phyloP scores from a whole-genome alignment of 2,888 invertebrate species.

The Candidula unifasciata region DNA sequence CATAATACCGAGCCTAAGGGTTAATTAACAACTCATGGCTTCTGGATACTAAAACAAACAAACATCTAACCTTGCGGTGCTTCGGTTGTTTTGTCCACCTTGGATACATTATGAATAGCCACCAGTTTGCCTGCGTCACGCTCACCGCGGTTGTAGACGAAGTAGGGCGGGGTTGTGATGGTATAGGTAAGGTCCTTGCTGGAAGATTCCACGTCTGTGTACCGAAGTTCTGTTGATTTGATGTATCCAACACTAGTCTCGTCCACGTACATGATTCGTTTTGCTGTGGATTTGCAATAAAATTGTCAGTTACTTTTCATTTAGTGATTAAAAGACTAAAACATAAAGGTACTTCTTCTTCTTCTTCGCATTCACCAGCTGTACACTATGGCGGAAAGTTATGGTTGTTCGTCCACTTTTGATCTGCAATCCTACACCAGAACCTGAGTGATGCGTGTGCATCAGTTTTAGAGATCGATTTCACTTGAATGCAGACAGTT shows the following conservation, averaged over 20 bases:
- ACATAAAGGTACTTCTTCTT: background rate
- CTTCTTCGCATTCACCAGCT: too few relatives aligned
- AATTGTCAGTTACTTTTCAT: background rate
- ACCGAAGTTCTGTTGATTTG: slow-evolving; percentile 72
- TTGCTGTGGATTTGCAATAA: slow-evolving; percentile 53
- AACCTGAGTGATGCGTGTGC: too few relatives aligned
- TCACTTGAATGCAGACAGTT: too few relatives aligned
- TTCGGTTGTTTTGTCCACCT: slow-evolving; percentile 64
- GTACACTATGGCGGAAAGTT: too few relatives aligned
- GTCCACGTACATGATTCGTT: slow-evolving; percentile 69
- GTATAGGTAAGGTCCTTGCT: slow-evolving; percentile 69
- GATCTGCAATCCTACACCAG: too few relatives aligned
- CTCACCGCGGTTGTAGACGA: slow-evolving; percentile 72
- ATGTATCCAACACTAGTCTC: slow-evolving; percentile 74
- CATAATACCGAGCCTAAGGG: too few relatives aligned
- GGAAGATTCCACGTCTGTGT: slow-evolving; percentile 73
- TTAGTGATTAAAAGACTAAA: background rate
- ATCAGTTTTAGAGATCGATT: too few relatives aligned
- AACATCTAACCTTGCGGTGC: slow-evolving; percentile 65
- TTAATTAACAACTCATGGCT: too few relatives aligned
- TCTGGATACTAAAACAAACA: too few relatives aligned
- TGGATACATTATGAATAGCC: slow-evolving; percentile 69
- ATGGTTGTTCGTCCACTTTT: too few relatives aligned
- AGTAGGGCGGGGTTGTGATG: slow-evolving; percentile 75
- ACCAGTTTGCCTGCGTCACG: slow-evolving; percentile 75